Evolutionary conservation across 1,140 invertebrate species (phyloP).

Genomic region (Berghia stephanieae): DNA sequence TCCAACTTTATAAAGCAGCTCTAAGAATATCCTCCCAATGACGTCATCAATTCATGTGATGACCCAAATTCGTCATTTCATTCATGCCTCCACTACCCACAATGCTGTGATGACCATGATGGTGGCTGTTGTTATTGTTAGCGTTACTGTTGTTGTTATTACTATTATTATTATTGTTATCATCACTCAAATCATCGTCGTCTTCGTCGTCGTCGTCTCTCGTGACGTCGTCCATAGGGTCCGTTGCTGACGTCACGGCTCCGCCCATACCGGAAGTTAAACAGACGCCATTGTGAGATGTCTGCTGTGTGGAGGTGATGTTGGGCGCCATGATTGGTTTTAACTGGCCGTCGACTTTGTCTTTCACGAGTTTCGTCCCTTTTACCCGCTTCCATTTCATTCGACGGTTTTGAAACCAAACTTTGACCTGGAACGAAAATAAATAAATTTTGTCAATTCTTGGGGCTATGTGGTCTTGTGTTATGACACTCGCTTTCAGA

Average conservation of each 20-base stretch:
- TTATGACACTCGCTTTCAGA: no score
- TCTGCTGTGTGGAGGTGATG: constrained; percentile 55
- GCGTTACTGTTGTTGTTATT: no score
- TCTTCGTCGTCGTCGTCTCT: constrained; percentile 21
- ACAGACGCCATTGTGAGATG: constrained; percentile 17
- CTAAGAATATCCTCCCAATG: no score
- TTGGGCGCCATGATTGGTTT: constrained; percentile 63
- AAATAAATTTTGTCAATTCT: no score
- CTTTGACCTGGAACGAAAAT: constrained; percentile 62
- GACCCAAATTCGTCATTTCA: neutral
- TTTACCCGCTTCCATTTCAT: constrained; percentile 68
- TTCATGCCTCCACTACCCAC: neutral
- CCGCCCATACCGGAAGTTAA: constrained; percentile 16
- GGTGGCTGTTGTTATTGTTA: no score
- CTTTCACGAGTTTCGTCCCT: constrained; percentile 65
- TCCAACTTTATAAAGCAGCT: no score
- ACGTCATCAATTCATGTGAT: no score
- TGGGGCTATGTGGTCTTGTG: neutral
- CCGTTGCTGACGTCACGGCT: neutral
- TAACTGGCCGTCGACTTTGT: constrained; percentile 65
- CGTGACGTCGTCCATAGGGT: neutral
- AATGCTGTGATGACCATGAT: constrained; percentile 16
- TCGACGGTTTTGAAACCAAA: constrained; percentile 67
- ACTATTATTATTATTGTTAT: no score
- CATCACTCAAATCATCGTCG: constrained; percentile 19